Evolutionary conservation across 1,140 invertebrate species (phyloP), one percentile per base, ranked within the genome.

Genomic region (Drosophila orena): DNA sequence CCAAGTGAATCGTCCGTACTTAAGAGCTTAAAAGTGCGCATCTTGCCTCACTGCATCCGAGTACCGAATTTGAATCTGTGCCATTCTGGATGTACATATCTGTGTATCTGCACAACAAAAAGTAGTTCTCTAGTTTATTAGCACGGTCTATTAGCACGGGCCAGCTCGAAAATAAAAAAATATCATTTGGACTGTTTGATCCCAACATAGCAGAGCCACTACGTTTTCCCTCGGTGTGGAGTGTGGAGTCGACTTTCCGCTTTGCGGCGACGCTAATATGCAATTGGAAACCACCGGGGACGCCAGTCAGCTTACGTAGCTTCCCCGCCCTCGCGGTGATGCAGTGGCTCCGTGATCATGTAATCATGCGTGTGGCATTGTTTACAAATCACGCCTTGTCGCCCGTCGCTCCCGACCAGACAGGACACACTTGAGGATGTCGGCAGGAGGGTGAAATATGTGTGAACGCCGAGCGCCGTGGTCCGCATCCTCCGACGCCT

Each of bases 1-100:
- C 65, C 79, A 88, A 88, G 83, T 83, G 83, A 86, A 86, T 86
- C 59, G 79, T 49, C 43, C 47, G 77, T 81, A 88, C 83, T 88
- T 88, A 86, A 83, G 83, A 86, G 83, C 83, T 69, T 88, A 79
- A 78, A 78, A 76, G 79, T 86, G 62, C 71, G 46, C 64, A 70
- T 70, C 50, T 56, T 59, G 47, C 58, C 47, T 52, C 34, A 49
- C 43, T 42, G 22, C 49, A 46, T 56, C 20, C 34, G 49, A 55
- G 68, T 69, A 30, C 17, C 20, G 30, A 15, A 24, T 46, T 12
- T 12, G 44, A 24, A 22, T 22, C 11, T 22, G 20, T 55, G 27
- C 15, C 20, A 20, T 17, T 59, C 6, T 61, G 3, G 5, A 8
- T 30, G n/a, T n/a, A n/a, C n/a, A 11, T 49, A 35, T 47, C 44